Evolutionary conservation across 2,888 invertebrate genomes (phyloP), one percentile per base, ranked within the genome.

Genomic region (Daptonema setosum): DNA sequence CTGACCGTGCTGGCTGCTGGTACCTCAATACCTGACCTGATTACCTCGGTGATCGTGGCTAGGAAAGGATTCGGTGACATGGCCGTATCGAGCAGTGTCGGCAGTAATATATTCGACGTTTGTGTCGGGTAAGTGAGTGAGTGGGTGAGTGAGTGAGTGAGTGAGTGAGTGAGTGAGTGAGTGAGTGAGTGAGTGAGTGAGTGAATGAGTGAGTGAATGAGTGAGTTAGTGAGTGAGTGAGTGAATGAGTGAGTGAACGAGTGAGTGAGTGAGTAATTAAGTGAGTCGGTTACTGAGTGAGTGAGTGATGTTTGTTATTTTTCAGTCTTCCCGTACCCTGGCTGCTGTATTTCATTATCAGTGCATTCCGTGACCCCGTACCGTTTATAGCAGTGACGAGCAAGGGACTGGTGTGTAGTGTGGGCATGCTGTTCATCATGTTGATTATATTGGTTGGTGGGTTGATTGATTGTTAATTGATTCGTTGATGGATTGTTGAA

Each of bases 61-160:
- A 81, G 91, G 67, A 95, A 95, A 76, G 95, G 95, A 59, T 87
- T 90, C 72, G 95, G 93, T 58, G 93, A 95, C 75, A 95, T 95
- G 95, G 93, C 93, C 61, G 93, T 95, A 59, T 91, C 91, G 66
- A 91, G 90, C 71, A 93, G 93, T 56, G 88, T 95, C 64, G 95
- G 95, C 70, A 90, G 90, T 77, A 95, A 95, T 77, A 88, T 95
- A 72, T 95, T 95, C 77, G 95, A 95, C 79, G 88, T 95, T 71
- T 91, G 91, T 72, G 90, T 95, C 73, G 93, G 93, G 91, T 91
- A 73, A 81, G 85, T 52, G 20, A 50, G 28, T 26, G 26, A 5
- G 28, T 17, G 8, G 28, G 51, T n/a, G n/a, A n/a, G n/a, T n/a
- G n/a, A n/a, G n/a, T n/a, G n/a, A 14, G 22, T n/a, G n/a, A n/a